Conservation (phyloP, 2,888 invertebrate species). For the Masnerella sp. region DNA sequence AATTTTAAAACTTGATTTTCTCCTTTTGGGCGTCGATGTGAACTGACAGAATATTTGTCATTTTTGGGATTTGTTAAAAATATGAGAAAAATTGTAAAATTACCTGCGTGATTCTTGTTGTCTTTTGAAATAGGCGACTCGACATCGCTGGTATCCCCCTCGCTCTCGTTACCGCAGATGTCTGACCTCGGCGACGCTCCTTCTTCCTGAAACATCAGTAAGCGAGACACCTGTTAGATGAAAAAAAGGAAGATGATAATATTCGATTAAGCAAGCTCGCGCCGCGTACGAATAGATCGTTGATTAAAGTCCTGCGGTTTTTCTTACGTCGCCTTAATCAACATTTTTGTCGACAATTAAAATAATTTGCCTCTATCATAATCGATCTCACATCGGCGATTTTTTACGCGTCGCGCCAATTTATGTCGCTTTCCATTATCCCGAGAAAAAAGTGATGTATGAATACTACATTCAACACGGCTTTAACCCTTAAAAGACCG, state of each 20-base stretch:
- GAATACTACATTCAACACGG: too few species aligned
- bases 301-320: constrained; percentile 53
- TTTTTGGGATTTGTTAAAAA: too few species aligned
- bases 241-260: constrained; percentile 55
- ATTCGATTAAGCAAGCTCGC: constrained; percentile 52
- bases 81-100: constrained; percentile 53
- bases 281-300: constrained; percentile 37
- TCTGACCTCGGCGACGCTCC: constrained; percentile 74
- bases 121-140: constrained; percentile 74
- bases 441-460: too few species aligned
- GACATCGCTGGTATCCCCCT: constrained; percentile 75
- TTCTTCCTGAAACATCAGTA: constrained; percentile 71
- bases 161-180: constrained; percentile 74
- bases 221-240: constrained; percentile 59
- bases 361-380: constrained; percentile 50
- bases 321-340: constrained; percentile 38
- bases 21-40: too few species aligned
- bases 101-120: constrained; percentile 73
- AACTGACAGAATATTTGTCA: too few species aligned
- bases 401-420: not conserved
- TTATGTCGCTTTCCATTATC: constrained; percentile 17
- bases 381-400: constrained; percentile 41
- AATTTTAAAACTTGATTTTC: too few species aligned
- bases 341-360: constrained; percentile 55
- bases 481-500: too few species aligned